phyloP scores from a whole-genome alignment of 2,888 invertebrate genomes.

The Synanthedon myopaeformis region DNA sequence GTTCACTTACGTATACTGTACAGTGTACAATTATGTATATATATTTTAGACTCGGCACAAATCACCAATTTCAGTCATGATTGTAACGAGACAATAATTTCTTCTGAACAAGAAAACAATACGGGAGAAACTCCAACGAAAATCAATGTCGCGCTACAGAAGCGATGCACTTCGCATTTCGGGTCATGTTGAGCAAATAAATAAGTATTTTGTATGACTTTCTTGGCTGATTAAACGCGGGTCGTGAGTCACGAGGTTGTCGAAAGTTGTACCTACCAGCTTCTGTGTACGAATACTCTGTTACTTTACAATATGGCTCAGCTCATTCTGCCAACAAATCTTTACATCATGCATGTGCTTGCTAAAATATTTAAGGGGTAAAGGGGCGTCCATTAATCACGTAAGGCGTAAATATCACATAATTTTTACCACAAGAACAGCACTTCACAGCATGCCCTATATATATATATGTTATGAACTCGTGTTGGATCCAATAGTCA shows the following conservation, averaged over 20 bases:
- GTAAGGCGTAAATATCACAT: too few species aligned
- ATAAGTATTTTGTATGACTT: conserved; percentile 58
- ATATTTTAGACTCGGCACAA: too few species aligned
- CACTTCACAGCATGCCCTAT: too few species aligned
- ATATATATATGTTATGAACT: too few species aligned
- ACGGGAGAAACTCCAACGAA: conserved; percentile 1
- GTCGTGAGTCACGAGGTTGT: conserved; percentile 65
- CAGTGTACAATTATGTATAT: too few species aligned
- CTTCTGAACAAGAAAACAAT: neutral
- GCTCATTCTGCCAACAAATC: neutral
- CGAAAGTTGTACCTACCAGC: conserved; percentile 36
- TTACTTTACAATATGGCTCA: conserved; percentile 1
- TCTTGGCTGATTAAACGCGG: conserved; percentile 49
- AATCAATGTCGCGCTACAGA: conserved; percentile 33
- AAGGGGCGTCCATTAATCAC: too few species aligned
- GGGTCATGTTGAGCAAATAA: conserved; percentile 53
- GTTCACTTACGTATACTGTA: too few species aligned
- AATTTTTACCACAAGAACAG: too few species aligned
- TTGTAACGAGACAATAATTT: neutral
- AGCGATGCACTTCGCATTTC: conserved; percentile 18
- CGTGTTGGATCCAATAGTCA: too few species aligned
- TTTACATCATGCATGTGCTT: too few species aligned
- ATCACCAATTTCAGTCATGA: too few species aligned
- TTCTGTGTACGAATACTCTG: conserved; percentile 31
- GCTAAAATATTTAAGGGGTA: too few species aligned